Base-by-base conservation (phyloP, 2,888 invertebrate genomes). In the Agrypnus murinus region DNA sequence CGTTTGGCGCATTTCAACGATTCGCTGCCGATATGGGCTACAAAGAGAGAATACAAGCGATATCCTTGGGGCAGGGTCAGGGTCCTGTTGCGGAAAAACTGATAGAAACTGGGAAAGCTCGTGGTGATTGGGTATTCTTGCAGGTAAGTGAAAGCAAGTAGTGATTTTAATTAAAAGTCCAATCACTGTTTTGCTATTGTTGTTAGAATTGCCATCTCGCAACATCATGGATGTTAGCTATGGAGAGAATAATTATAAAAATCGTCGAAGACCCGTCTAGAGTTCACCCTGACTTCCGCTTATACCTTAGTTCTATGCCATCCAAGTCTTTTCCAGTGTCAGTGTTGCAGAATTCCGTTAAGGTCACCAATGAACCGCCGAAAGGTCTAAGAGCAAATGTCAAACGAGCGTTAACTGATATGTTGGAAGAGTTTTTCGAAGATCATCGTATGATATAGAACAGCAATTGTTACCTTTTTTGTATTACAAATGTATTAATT, bases 281-380 rank as follows among this genome's bases (percentile, higher is more conserved):
- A 65, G 89, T 93, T 0, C 90, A 95, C 81, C 80, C 87, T 0
- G 90, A 93, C 6, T 97, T 97, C 83, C 88, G 97, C 25, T 86
- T 98, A 0, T 97, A 89, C 85, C 87, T 97, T 57, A 97, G 96
- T 73, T 96, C 96, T 1, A 96, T 96, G 93, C 96, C 97, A 0
- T 93, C 94, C 0, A 88, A 89, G 31, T 87, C 90, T 76, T 98
- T 98, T 83, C 97, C 97, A 0, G 95, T 97, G 0, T 94, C 95
- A 1, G 93, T 98, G 8, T 87, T 98, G 1, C 97, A 97, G 84
- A 96, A 96, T 84, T 93, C 97, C 0, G 95, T 97, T 0, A 97
- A 97, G 87, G 94, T 97, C 64, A 97, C 97, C 0, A 97, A 96
- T 83, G 97, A 98, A 83, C 95, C 97, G 0, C 97, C 97, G 0